Evolutionary conservation across 2,113 vertebrate species (phyloP).

Genomic region (Hepsetus odoe): DNA sequence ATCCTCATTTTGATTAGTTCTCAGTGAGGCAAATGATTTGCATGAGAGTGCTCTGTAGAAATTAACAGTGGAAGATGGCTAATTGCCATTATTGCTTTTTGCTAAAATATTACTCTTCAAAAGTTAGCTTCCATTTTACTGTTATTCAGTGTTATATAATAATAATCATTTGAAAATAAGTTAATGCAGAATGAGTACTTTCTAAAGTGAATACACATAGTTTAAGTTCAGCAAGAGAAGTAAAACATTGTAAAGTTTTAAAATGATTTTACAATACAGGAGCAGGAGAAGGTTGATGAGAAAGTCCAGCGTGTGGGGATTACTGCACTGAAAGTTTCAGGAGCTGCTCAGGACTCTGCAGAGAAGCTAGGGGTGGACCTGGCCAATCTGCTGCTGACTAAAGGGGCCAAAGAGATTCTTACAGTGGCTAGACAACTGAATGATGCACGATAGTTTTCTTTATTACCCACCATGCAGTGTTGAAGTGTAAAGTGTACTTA

Average conservation of each 20-base stretch:
- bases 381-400: constrained; percentile 79
- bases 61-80: not conserved
- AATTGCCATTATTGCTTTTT: no score
- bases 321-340: constrained; percentile 74
- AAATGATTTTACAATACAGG: not conserved
- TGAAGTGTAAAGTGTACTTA: not conserved
- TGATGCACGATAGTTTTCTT: constrained; percentile 67
- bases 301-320: constrained; percentile 78
- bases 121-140: no score
- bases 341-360: constrained; percentile 73
- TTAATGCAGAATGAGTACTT: not conserved
- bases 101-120: no score
- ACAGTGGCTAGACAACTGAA: constrained; percentile 82
- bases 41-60: not conserved
- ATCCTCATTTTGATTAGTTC: not conserved
- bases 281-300: constrained; percentile 76
- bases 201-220: not conserved
- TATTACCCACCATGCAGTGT: not conserved
- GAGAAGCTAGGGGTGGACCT: constrained; percentile 79
- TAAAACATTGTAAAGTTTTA: not conserved
- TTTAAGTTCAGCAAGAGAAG: not conserved
- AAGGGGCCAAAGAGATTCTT: constrained; percentile 83
- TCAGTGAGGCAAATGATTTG: not conserved
- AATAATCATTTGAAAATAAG: not conserved
- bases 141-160: not conserved